phyloP scores from a whole-genome alignment of 1,140 invertebrate genomes.

The Eumeta japonica region DNA sequence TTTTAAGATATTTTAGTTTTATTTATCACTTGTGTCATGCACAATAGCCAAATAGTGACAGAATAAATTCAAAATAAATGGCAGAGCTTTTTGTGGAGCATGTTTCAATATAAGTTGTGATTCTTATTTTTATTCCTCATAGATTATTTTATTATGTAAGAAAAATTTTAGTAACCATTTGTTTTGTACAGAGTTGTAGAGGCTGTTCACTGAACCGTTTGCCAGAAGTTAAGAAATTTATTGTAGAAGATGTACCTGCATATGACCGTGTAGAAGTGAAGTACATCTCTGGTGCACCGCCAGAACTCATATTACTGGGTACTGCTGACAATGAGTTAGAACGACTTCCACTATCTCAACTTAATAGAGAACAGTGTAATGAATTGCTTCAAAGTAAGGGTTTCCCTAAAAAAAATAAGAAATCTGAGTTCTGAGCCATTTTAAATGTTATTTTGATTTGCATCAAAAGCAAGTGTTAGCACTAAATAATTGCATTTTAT shows the following conservation, averaged over 20 bases:
- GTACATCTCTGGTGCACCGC: slow-evolving; percentile 66
- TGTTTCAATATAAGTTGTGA: too few relatives aligned
- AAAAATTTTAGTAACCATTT: too few relatives aligned
- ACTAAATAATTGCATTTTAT: too few relatives aligned
- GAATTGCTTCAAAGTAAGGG: slow-evolving; percentile 63
- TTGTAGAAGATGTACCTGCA: slow-evolving; percentile 70
- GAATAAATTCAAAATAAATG: too few relatives aligned
- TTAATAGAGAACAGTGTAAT: slow-evolving; percentile 69
- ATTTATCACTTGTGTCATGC: too few relatives aligned
- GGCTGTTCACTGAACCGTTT: slow-evolving; percentile 74
- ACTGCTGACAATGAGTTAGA: slow-evolving; percentile 63
- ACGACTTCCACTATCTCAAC: slow-evolving; percentile 59
- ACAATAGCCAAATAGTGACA: too few relatives aligned
- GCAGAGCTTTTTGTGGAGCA: too few relatives aligned
- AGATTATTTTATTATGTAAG: too few relatives aligned
- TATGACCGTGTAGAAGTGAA: slow-evolving; percentile 65
- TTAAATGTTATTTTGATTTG: too few relatives aligned
- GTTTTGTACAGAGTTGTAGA: slow-evolving; percentile 75
- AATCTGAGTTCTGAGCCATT: slow-evolving; percentile 37
- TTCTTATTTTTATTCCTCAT: too few relatives aligned
- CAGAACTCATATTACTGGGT: slow-evolving; percentile 67
- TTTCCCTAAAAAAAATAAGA: slow-evolving; percentile 54
- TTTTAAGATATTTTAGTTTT: too few relatives aligned
- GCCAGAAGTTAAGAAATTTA: slow-evolving; percentile 73
- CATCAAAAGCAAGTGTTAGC: too few relatives aligned